Percentiles rank a stretch among this genome's conserved stretches.
These are phyloP conservation scores for Brachyopa scutellaris DNA, from an alignment of 2,888 invertebrate genomes.

Conservation along the genomic window DNA sequence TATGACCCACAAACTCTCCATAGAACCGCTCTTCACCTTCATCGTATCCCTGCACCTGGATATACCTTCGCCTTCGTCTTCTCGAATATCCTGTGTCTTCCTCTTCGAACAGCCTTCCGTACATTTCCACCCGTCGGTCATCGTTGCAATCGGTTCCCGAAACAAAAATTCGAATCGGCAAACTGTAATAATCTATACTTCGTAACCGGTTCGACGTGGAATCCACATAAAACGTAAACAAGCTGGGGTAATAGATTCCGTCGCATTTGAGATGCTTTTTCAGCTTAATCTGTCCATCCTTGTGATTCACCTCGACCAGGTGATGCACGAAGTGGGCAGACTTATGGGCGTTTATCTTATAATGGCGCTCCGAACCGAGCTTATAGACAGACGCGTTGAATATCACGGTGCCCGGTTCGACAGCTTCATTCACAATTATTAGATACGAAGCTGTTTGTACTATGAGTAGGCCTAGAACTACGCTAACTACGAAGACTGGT, in stretches of 20 bases:
- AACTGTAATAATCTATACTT: constrained; percentile 91
- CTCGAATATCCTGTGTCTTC: constrained; percentile 84
- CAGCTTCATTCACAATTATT: constrained; percentile 84
- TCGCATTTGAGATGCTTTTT: constrained; percentile 89
- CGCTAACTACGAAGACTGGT: constrained; percentile 53
- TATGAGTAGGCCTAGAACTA: constrained; percentile 68
- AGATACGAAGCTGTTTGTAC: constrained; percentile 82
- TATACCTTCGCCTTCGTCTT: constrained; percentile 79
- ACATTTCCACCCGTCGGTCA: constrained; percentile 84
- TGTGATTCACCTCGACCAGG: constrained; percentile 88
- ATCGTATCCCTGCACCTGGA: constrained; percentile 67
- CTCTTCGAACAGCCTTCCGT: constrained; percentile 83
- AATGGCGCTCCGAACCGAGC: constrained; percentile 89
- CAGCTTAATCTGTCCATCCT: constrained; percentile 89
- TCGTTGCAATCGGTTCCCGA: constrained; percentile 88
- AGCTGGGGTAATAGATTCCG: constrained; percentile 91
- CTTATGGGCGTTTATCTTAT: constrained; percentile 90
- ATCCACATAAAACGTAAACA: constrained; percentile 93
- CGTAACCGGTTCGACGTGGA: constrained; percentile 90
- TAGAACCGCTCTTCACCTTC: constrained; percentile 79
- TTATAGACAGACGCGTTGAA: constrained; percentile 92
- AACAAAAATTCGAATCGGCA: constrained; percentile 89
- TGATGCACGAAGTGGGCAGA: constrained; percentile 92
- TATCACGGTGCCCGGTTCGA: constrained; percentile 86
- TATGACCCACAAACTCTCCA: constrained; percentile 76